These are phyloP conservation scores for Epinephelus moara DNA, from an alignment of 2,113 vertebrate genomes.

Conservation along the genomic window DNA sequence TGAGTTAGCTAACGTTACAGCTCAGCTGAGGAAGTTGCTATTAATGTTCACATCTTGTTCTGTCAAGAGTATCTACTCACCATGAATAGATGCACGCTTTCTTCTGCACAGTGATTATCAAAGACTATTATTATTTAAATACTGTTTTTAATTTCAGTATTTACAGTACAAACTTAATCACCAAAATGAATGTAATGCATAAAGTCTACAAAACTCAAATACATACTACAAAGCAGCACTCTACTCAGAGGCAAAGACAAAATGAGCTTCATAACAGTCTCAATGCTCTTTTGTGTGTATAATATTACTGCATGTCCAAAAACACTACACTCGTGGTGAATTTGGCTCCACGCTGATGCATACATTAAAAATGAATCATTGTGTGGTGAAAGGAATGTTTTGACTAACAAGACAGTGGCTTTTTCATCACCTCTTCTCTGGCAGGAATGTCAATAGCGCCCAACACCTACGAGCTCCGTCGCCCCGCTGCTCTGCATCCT, in stretches of 20 bases:
- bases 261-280: background rate
- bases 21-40: no score
- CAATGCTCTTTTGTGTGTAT: no score
- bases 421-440: conserved; percentile 59
- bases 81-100: no score
- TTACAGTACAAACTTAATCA: no score
- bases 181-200: no score
- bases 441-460: conserved; percentile 53
- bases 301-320: background rate
- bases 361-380: conserved; percentile 37
- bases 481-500: conserved; percentile 53
- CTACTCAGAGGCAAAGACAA: background rate
- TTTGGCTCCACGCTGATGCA: conserved; percentile 4
- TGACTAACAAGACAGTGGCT: conserved; percentile 56
- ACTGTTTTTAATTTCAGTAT: no score
- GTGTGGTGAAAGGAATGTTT: conserved; percentile 40
- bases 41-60: no score
- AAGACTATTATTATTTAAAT: no score
- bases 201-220: background rate
- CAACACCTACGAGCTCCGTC: conserved; percentile 49
- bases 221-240: background rate
- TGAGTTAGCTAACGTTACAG: no score
- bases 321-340: conserved; percentile 8
- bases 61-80: no score
- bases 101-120: no score